phyloP scores from a whole-genome alignment of 2,888 invertebrate species.

The Brachypalpus laphriformis region DNA sequence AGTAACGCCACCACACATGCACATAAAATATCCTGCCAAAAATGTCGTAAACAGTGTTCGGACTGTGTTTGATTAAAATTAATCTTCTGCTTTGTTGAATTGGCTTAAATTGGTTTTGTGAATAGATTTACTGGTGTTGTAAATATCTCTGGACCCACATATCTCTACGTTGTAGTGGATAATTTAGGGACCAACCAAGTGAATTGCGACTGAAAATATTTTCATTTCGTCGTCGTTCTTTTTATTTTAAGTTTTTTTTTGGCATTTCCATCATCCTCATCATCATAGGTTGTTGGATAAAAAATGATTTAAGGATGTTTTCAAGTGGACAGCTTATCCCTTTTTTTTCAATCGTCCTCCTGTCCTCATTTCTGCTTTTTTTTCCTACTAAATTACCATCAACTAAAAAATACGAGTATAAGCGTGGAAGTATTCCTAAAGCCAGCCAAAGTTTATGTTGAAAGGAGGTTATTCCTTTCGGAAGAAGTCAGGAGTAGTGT shows the following conservation, averaged over 20 bases:
- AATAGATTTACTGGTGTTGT: slow-evolving; percentile 57
- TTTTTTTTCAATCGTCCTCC: slow-evolving; percentile 3
- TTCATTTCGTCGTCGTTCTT: background rate
- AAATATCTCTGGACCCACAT: slow-evolving; percentile 32
- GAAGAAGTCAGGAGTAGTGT: slow-evolving; percentile 4
- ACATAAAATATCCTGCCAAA: slow-evolving; percentile 6
- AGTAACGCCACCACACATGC: background rate
- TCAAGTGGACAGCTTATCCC: slow-evolving; percentile 32
- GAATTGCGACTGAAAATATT: slow-evolving; percentile 5
- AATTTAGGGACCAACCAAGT: slow-evolving; percentile 1
- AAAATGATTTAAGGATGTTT: slow-evolving; percentile 13
- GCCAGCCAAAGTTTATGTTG: background rate
- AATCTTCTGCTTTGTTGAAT: slow-evolving; percentile 64
- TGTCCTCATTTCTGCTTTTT: background rate
- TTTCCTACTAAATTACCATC: slow-evolving; percentile 2
- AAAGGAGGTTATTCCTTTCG: background rate
- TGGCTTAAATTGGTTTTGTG: slow-evolving; percentile 66
- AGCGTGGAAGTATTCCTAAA: slow-evolving; percentile 4
- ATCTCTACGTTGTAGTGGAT: slow-evolving; percentile 9
- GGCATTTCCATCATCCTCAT: slow-evolving; percentile 1
- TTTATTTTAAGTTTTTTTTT: background rate
- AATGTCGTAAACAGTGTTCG: slow-evolving; percentile 56
- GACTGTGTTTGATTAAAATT: slow-evolving; percentile 65
- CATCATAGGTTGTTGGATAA: background rate
- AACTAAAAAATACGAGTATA: background rate